Base-by-base conservation (phyloP, 2,797 vertebrate genomes). In the Pangasius macronema region DNA sequence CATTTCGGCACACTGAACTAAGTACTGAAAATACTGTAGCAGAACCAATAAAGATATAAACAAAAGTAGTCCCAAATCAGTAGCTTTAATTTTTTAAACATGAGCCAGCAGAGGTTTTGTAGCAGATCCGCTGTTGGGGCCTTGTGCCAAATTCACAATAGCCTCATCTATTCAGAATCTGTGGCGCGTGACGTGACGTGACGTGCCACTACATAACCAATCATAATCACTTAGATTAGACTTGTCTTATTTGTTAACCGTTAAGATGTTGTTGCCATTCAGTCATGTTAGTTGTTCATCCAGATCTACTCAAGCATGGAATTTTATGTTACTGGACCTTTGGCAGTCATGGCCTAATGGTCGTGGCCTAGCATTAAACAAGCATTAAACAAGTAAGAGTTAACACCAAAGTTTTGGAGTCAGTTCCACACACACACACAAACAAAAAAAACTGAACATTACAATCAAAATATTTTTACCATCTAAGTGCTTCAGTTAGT, bases 121-220 rank as follows among this genome's bases (percentile, higher is more conserved):
- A 72, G 24, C 24, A 76, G 27, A 51, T 76, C 24, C 24, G 16
- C 27, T 51, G 14, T 30, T 72, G 8, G 9, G 20, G 20, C 39
- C 11, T 30, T 42, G 8, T 39, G 33, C 68, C 68, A 72, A 11
- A 72, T 72, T 67, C 14, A 67, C 30, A 6, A 67, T 5, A 46
- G 24, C 24, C 24, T 76, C 6, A 55, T 85, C 85, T 39, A 63
- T 39, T 86, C 59, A 33, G 59, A 33, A 77, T 77, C 55, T 63
- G n/a, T 53, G n/a, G 16, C 3, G 9, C 24, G 3, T 10, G 1
- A n/a, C n/a, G 2, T 55, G 10, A 27, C 10, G 7, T 77, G 18
- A 20, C 53, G 8, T 5, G 0, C 13, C 11, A 49, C n/a, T 53
- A 77, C n/a, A 53, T 53, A 20, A 20, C 16, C 30, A 79, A 79